These are phyloP conservation scores for Ispidina lecontei DNA, from an alignment of 2,797 vertebrate species.

Conservation along the genomic window DNA sequence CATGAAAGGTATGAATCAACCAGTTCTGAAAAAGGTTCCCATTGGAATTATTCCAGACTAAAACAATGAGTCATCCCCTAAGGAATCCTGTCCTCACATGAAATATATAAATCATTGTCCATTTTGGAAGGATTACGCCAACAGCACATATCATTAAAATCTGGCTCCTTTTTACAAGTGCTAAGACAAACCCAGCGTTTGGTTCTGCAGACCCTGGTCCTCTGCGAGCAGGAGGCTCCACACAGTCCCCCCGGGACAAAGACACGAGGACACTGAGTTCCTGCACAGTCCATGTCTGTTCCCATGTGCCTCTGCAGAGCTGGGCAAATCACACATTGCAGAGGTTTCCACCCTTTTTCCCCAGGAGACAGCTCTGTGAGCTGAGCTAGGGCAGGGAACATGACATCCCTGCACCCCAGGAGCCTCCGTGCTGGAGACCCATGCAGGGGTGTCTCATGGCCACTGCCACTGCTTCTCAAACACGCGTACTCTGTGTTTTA, in stretches of 20 bases:
- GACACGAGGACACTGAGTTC: slow-evolving; percentile 37
- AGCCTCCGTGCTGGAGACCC: not conserved
- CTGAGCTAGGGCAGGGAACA: not conserved
- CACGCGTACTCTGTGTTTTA: not conserved
- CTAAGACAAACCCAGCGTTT: slow-evolving; percentile 61
- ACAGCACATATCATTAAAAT: slow-evolving; percentile 77
- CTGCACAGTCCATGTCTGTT: not conserved
- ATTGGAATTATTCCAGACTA: slow-evolving; percentile 76
- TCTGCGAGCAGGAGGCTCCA: not conserved
- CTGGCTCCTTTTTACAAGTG: slow-evolving; percentile 72
- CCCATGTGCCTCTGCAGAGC: slow-evolving; percentile 1
- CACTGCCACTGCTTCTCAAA: not conserved
- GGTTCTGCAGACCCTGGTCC: not conserved
- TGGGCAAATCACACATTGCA: not conserved
- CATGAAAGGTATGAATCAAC: slow-evolving; percentile 80
- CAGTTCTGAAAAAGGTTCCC: slow-evolving; percentile 75
- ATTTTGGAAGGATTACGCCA: slow-evolving; percentile 73
- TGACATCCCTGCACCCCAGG: not conserved
- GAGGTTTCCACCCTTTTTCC: not conserved
- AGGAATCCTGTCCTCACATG: slow-evolving; percentile 79
- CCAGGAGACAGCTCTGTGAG: not conserved
- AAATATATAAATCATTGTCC: slow-evolving; percentile 81
- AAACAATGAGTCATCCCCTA: slow-evolving; percentile 77
- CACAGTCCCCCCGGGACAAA: not conserved
- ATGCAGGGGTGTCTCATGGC: not conserved